Evolutionary conservation across 2,888 invertebrate genomes (phyloP).

Genomic region (Agonopterix arenella): DNA sequence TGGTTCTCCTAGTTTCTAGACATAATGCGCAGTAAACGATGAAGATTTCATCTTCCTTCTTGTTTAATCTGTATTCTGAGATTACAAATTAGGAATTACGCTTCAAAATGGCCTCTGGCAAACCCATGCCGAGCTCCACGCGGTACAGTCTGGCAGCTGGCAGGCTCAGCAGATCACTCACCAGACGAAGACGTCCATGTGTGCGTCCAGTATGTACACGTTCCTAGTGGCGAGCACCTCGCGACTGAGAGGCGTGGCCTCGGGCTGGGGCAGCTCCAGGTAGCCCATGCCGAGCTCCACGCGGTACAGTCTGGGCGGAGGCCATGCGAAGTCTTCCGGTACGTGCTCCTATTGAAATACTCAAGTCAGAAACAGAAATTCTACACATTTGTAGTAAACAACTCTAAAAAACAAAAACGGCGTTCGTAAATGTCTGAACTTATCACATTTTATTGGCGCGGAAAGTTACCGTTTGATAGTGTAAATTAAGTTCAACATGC

Average conservation of each 20-base stretch:
- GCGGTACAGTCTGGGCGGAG: conserved; percentile 89
- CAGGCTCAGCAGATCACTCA: conserved; percentile 67
- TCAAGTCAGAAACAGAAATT: no score
- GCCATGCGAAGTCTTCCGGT: conserved; percentile 78
- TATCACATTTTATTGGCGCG: no score
- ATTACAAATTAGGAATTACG: no score
- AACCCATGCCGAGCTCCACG: conserved; percentile 97
- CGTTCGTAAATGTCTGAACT: no score
- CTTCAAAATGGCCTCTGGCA: conserved; percentile 79
- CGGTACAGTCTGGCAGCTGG: conserved; percentile 89
- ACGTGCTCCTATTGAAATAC: conserved; percentile 80
- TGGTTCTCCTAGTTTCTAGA: no score
- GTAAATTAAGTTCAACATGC: no score
- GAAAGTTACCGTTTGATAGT: no score
- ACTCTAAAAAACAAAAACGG: no score
- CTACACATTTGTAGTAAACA: no score
- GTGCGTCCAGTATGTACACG: conserved; percentile 97
- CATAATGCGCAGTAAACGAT: no score
- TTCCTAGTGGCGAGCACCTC: conserved; percentile 90
- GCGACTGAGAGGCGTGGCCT: conserved; percentile 83
- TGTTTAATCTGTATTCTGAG: no score
- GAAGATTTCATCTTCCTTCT: no score
- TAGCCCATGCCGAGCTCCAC: conserved; percentile 99
- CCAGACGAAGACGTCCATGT: conserved; percentile 97
- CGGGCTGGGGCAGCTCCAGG: conserved; percentile 96